phyloP scores from a whole-genome alignment of 1,140 invertebrate species.

The Lamellibrachia luymesi region DNA sequence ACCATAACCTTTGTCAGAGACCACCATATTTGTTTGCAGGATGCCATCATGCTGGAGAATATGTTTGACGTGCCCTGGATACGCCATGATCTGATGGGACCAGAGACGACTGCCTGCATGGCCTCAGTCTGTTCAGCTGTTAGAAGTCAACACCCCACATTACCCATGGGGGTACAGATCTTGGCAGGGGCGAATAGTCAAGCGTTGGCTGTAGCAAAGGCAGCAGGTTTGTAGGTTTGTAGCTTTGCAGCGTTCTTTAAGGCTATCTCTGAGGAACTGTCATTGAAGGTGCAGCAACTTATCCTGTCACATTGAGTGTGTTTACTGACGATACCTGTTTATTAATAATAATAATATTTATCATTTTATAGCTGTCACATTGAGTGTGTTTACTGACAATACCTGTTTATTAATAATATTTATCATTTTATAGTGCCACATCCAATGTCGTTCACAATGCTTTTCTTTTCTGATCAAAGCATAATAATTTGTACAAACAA shows the following conservation, averaged over 20 bases:
- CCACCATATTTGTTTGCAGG: slow-evolving; percentile 58
- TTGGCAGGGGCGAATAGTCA: slow-evolving; percentile 79
- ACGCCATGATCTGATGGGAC: slow-evolving; percentile 61
- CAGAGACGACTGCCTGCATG: slow-evolving; percentile 73
- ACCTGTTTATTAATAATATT: too few relatives aligned
- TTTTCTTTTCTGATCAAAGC: too few relatives aligned
- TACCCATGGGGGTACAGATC: slow-evolving; percentile 64
- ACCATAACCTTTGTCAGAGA: too few relatives aligned
- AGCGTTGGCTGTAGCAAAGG: slow-evolving; percentile 84
- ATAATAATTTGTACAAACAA: too few relatives aligned
- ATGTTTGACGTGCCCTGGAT: slow-evolving; percentile 84
- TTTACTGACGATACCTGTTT: too few relatives aligned
- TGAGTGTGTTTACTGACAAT: neutral
- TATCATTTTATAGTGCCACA: too few relatives aligned
- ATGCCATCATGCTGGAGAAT: slow-evolving; percentile 78
- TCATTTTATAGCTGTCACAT: neutral
- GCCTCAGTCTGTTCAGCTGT: slow-evolving; percentile 55
- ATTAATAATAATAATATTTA: too few relatives aligned
- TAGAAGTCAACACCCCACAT: slow-evolving; percentile 33
- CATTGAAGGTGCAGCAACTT: neutral
- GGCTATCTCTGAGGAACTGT: neutral
- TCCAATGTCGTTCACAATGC: too few relatives aligned
- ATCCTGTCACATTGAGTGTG: neutral
- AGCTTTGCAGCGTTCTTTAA: neutral
- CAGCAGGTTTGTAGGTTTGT: slow-evolving; percentile 73